A percentile compares a stretch with the other conserved stretches of the same genome.
Conservation (phyloP, 2,888 invertebrate genomes). For the Endomychus coccineus region DNA sequence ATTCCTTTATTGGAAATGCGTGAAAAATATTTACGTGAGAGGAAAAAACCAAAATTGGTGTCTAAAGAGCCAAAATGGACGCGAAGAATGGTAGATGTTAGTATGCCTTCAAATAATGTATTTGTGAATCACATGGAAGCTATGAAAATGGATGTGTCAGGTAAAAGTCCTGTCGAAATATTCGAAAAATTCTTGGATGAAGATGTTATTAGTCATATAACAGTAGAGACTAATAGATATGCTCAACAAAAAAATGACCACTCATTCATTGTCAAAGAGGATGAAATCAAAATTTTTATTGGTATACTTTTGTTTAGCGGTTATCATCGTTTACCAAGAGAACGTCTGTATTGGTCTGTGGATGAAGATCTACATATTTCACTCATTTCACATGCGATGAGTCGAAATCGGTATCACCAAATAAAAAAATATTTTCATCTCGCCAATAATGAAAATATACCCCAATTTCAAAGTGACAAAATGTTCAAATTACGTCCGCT, state of each 20-base stretch:
- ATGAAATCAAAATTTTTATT: conserved; percentile 6
- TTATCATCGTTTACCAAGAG: conserved; percentile 4
- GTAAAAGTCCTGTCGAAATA: no score
- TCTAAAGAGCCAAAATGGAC: no score
- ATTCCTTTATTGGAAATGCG: no score
- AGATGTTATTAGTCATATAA: no score
- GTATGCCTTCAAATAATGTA: no score
- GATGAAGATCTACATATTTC: neutral
- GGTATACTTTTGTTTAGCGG: conserved; percentile 8
- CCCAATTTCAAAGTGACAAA: conserved; percentile 13
- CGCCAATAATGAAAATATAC: conserved; percentile 17
- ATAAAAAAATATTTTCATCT: conserved; percentile 3
- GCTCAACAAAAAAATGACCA: conserved; percentile 5
- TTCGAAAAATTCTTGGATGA: no score
- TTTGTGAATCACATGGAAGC: no score
- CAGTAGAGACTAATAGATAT: no score
- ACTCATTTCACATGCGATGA: conserved; percentile 1
- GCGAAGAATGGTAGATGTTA: no score
- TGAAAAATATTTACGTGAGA: no score
- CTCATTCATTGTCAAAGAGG: neutral
- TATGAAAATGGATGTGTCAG: no score
- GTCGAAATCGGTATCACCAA: neutral
- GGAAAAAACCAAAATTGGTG: no score
- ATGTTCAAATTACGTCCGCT: conserved; percentile 19
- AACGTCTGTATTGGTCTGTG: conserved; percentile 5